Percentiles rank a stretch among this genome's conserved stretches.
phyloP scores from a whole-genome alignment of 2,113 vertebrate genomes.

The Perca flavescens region DNA sequence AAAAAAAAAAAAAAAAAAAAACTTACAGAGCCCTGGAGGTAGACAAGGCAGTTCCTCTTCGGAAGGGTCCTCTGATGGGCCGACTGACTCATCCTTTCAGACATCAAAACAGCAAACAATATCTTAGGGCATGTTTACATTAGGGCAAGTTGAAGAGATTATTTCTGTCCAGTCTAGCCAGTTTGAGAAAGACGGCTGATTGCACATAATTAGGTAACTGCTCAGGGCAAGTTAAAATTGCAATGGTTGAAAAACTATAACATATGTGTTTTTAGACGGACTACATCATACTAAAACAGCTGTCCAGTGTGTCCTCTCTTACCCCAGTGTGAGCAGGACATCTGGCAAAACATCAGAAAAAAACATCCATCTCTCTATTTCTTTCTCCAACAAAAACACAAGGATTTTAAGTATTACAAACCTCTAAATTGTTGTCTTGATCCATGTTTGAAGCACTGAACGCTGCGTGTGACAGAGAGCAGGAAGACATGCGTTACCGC shows the following conservation, averaged over 20 bases:
- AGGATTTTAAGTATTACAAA: slow-evolving; percentile 19
- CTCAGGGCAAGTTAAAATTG: background rate
- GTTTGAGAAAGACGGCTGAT: slow-evolving; percentile 8
- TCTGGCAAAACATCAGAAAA: background rate
- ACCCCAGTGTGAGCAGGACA: background rate
- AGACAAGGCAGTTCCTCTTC: slow-evolving; percentile 75
- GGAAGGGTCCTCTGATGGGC: slow-evolving; percentile 65
- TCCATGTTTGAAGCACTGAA: slow-evolving; percentile 76
- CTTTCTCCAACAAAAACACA: slow-evolving; percentile 16
- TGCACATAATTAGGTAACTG: background rate
- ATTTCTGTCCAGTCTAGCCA: background rate
- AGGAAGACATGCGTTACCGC: slow-evolving; percentile 12
- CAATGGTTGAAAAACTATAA: slow-evolving; percentile 11
- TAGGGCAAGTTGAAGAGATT: background rate
- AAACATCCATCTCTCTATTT: background rate
- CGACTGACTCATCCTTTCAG: slow-evolving; percentile 80
- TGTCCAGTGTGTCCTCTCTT: background rate
- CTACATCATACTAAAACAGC: background rate
- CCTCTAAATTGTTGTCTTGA: slow-evolving; percentile 82
- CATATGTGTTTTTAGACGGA: background rate
- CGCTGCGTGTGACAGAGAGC: slow-evolving; percentile 40
- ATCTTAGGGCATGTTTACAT: background rate
- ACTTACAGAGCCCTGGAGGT: slow-evolving; percentile 82
- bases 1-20: too few relatives aligned
- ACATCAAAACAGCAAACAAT: slow-evolving; percentile 31